phyloP scores from a whole-genome alignment of 2,888 invertebrate genomes.

The Euzetes globulus region DNA sequence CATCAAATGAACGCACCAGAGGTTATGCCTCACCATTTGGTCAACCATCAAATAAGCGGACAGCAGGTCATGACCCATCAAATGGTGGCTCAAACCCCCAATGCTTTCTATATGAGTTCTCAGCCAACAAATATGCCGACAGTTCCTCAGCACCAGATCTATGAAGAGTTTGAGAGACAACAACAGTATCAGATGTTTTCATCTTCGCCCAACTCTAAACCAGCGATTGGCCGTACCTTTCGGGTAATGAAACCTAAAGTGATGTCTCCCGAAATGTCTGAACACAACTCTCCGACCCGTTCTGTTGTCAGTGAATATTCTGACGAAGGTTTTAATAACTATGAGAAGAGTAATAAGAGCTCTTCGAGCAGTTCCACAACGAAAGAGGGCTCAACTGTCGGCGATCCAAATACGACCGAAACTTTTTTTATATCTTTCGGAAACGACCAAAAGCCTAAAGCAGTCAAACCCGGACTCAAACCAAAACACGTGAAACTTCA shows the following conservation, averaged over 20 bases:
- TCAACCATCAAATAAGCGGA: background rate
- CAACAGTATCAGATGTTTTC: conserved; percentile 30
- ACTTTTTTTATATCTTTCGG: conserved; percentile 87
- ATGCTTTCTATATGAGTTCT: background rate
- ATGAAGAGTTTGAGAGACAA: background rate
- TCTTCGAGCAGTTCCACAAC: background rate
- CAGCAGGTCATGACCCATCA: background rate
- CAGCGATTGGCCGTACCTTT: conserved; percentile 48
- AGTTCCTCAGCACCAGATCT: background rate
- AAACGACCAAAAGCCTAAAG: conserved; percentile 57
- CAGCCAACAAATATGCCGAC: background rate
- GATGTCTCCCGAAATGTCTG: conserved; percentile 39
- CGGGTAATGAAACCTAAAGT: conserved; percentile 43
- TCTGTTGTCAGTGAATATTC: conserved; percentile 26
- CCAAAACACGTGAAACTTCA: conserved; percentile 36
- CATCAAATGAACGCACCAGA: background rate
- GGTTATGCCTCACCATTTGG: background rate
- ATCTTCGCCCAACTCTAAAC: conserved; percentile 71
- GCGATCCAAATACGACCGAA: conserved; percentile 40
- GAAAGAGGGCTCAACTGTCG: background rate
- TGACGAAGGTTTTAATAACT: conserved; percentile 18
- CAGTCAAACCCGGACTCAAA: conserved; percentile 78
- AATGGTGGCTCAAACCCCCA: background rate
- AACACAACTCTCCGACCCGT: conserved; percentile 33
- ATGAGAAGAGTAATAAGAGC: background rate